These are phyloP conservation scores for Oryzias javanicus DNA, from an alignment of 2,113 vertebrate genomes.

Conservation along the genomic window DNA sequence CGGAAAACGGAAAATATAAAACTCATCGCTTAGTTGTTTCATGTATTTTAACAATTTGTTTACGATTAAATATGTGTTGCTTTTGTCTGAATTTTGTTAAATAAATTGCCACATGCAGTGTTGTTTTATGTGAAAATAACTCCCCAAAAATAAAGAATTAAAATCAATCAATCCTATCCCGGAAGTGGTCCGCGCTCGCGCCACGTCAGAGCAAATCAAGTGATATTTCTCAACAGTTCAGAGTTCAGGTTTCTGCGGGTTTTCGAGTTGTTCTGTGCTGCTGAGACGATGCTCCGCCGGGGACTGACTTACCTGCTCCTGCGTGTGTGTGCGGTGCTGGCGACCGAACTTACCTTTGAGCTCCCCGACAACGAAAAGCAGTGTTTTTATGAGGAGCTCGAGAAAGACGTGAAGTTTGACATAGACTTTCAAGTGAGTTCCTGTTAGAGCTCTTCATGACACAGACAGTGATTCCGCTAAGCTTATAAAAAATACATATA, in stretches of 20 bases:
- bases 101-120: neutral
- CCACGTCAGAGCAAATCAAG: constrained; percentile 72
- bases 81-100: neutral
- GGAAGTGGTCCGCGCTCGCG: constrained; percentile 61
- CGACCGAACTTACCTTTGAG: constrained; percentile 77
- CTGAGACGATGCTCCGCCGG: constrained; percentile 30
- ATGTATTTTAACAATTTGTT: too few species aligned
- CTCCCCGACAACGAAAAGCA: constrained; percentile 77
- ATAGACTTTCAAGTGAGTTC: constrained; percentile 77
- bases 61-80: too few species aligned
- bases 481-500: too few species aligned
- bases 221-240: neutral
- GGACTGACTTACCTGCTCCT: constrained; percentile 43
- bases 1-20: too few species aligned
- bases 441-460: neutral
- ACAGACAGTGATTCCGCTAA: too few species aligned
- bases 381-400: constrained; percentile 79
- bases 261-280: neutral
- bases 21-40: too few species aligned
- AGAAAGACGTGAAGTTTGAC: constrained; percentile 69
- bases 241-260: neutral
- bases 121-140: neutral
- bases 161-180: constrained; percentile 36
- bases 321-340: constrained; percentile 37
- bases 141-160: neutral